phyloP scores from a whole-genome alignment of 2,888 invertebrate species.

The Charanyca ferruginea region DNA sequence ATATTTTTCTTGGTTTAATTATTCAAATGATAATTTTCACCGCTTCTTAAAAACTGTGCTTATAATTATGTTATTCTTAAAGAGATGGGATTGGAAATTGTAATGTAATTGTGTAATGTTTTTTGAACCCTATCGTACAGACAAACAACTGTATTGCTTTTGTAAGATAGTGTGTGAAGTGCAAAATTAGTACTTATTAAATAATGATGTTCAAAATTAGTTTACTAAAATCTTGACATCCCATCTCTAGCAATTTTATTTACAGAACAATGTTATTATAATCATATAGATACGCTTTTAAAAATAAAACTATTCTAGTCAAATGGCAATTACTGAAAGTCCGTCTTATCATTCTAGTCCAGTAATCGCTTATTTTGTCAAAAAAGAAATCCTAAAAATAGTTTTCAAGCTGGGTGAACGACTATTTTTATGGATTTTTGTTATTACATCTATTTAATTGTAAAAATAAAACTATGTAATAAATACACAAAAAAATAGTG shows the following conservation, averaged over 20 bases:
- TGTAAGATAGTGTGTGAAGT: neutral
- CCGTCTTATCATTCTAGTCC: constrained; percentile 72
- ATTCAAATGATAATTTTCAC: neutral
- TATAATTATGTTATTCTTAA: neutral
- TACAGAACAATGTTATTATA: neutral
- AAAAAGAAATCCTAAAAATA: constrained; percentile 69
- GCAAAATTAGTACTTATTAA: too few species aligned
- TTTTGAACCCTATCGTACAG: too few species aligned
- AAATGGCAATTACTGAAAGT: constrained; percentile 15
- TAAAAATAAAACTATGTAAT: constrained; percentile 57
- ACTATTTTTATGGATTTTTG: constrained; percentile 70
- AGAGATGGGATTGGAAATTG: constrained; percentile 10
- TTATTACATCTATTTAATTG: constrained; percentile 14
- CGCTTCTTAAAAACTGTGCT: neutral
- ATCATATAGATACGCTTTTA: neutral
- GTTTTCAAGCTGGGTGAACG: constrained; percentile 84
- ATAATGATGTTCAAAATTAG: neutral
- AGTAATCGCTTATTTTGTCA: constrained; percentile 59
- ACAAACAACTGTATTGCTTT: neutral
- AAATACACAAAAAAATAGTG: constrained; percentile 59
- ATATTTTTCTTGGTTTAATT: constrained; percentile 8
- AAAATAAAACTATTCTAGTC: constrained; percentile 22
- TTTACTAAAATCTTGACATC: neutral
- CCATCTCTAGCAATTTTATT: constrained; percentile 12
- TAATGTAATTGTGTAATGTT: too few species aligned